Evolutionary conservation across 2,888 invertebrate genomes (phyloP).

Genomic region (Sphaerophoria taeniata): DNA sequence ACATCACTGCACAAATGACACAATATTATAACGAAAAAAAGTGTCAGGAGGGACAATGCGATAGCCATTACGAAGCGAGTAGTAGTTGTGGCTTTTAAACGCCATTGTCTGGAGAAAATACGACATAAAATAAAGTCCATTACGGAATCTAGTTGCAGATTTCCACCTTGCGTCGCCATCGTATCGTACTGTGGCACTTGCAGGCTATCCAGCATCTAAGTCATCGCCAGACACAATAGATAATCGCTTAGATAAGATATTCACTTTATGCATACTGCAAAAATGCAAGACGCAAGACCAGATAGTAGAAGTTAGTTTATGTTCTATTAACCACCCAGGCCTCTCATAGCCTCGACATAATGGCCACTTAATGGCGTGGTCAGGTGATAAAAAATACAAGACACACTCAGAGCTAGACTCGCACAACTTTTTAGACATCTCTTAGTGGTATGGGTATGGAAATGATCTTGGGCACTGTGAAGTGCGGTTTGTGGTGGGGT

Average conservation of each 20-base stretch:
- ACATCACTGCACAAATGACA: conserved; percentile 48
- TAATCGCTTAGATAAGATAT: conserved; percentile 72
- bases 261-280: conserved; percentile 35
- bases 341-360: neutral
- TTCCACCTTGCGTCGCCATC: neutral
- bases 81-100: neutral
- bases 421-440: conserved; percentile 18
- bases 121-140: conserved; percentile 46
- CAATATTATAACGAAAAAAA: conserved; percentile 54
- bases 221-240: conserved; percentile 71
- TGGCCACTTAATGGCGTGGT: conserved; percentile 61
- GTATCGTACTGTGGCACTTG: conserved; percentile 1
- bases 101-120: conserved; percentile 55
- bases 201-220: conserved; percentile 58
- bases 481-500: neutral
- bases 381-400: conserved; percentile 61
- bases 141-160: conserved; percentile 7
- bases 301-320: conserved; percentile 53
- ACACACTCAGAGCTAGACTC: conserved; percentile 9
- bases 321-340: conserved; percentile 38
- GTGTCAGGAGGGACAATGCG: conserved; percentile 50
- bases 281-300: conserved; percentile 20
- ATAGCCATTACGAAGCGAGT: too few relatives aligned
- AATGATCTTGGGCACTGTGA: conserved; percentile 38
- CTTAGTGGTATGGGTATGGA: conserved; percentile 62